Conservation (phyloP, 2,888 invertebrate genomes). For the Luffia ferchaultella region DNA sequence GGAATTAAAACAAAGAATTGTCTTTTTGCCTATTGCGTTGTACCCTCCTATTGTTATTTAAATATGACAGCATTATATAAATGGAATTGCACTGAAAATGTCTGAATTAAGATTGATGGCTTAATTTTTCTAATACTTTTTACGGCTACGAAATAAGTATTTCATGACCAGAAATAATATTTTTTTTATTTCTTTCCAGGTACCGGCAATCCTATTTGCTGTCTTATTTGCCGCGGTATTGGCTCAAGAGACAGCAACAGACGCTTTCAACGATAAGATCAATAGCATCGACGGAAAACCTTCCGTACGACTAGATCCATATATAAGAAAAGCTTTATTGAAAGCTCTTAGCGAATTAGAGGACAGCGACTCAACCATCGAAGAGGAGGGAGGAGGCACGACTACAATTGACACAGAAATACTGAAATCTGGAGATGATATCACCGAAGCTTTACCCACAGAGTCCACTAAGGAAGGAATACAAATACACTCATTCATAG, state of each 20-base stretch:
- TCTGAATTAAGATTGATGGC: neutral
- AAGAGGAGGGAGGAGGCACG: slow-evolving; percentile 40
- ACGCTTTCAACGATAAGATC: slow-evolving; percentile 35
- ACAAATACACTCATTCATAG: slow-evolving; percentile 67
- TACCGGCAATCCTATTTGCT: slow-evolving; percentile 32
- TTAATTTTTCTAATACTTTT: neutral
- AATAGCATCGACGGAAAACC: slow-evolving; percentile 55
- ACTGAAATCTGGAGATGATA: slow-evolving; percentile 37
- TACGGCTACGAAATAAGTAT: no score
- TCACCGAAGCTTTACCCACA: slow-evolving; percentile 28
- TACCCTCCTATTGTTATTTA: no score
- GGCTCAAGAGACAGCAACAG: slow-evolving; percentile 36
- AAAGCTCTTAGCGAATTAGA: slow-evolving; percentile 81
- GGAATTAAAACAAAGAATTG: neutral
- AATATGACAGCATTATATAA: no score
- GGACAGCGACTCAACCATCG: slow-evolving; percentile 57
- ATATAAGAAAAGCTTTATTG: slow-evolving; percentile 76
- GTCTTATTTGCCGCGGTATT: slow-evolving; percentile 28
- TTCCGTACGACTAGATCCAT: slow-evolving; percentile 74
- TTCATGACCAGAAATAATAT: neutral
- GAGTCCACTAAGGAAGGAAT: slow-evolving; percentile 32
- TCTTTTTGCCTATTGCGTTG: neutral
- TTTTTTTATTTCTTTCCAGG: slow-evolving; percentile 32
- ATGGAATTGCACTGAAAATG: no score
- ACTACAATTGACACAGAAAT: slow-evolving; percentile 41